Percentiles rank a stretch among this genome's conserved stretches.
Conservation (phyloP, 2,888 invertebrate genomes). For the Dicycla oo region DNA sequence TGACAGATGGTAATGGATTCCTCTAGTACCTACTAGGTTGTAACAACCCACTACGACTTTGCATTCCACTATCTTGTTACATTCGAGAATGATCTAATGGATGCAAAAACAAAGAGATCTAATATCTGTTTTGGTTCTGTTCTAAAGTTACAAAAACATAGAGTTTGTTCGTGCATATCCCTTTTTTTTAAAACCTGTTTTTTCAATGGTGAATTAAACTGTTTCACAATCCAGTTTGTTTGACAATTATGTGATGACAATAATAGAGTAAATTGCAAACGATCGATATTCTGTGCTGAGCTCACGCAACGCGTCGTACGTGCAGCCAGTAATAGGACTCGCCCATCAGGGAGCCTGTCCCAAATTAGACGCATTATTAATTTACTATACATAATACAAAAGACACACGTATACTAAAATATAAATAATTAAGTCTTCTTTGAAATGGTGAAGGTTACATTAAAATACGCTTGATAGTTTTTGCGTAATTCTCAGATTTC, state of each 20-base stretch:
- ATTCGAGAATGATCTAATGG: background rate
- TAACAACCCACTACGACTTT: constrained; percentile 28
- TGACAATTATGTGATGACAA: background rate
- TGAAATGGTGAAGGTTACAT: no score
- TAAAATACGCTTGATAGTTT: no score
- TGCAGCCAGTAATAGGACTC: no score
- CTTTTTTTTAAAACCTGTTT: background rate
- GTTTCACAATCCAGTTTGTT: background rate
- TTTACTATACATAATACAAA: no score
- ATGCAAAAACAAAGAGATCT: background rate
- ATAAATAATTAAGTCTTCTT: no score
- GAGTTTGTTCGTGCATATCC: background rate
- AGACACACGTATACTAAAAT: no score
- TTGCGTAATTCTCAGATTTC: no score
- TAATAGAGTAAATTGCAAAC: background rate
- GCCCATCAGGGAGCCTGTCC: no score
- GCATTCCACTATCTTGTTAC: constrained; percentile 19
- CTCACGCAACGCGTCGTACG: no score
- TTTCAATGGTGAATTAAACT: background rate
- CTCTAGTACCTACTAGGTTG: constrained; percentile 14
- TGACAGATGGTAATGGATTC: constrained; percentile 46
- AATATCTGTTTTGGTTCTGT: background rate
- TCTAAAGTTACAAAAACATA: background rate
- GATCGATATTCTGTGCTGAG: no score
- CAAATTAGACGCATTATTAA: no score